Percentiles rank a stretch among this genome's conserved stretches.
phyloP scores from a whole-genome alignment of 2,888 invertebrate species.

The Clivina fossor region DNA sequence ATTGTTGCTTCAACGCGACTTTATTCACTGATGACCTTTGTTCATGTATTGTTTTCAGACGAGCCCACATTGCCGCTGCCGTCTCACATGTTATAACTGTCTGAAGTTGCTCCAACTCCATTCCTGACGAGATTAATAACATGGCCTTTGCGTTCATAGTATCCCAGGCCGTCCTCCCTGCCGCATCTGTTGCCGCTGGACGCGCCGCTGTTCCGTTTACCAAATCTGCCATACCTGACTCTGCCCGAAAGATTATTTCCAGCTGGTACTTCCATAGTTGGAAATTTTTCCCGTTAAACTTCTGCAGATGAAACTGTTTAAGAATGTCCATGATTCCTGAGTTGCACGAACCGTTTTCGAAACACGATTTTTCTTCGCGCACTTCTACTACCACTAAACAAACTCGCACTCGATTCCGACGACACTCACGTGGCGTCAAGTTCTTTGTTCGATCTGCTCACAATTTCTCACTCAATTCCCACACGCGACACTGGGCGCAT shows the following conservation, averaged over 20 bases:
- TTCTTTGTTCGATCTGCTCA: too few relatives aligned
- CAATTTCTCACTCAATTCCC: too few relatives aligned
- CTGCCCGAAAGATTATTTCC: constrained; percentile 14
- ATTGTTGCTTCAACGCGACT: constrained; percentile 26
- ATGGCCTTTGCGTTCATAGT: constrained; percentile 12
- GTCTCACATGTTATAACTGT: constrained; percentile 6
- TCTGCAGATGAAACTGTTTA: constrained; percentile 9
- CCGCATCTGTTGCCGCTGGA: not conserved
- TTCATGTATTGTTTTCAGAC: constrained; percentile 33
- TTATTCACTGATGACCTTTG: constrained; percentile 30
- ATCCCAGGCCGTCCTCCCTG: constrained; percentile 1
- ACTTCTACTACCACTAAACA: too few relatives aligned
- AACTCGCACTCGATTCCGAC: too few relatives aligned
- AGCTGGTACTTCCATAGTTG: constrained; percentile 29
- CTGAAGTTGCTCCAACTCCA: constrained; percentile 11
- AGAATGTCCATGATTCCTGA: constrained; percentile 13
- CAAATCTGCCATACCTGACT: constrained; percentile 4
- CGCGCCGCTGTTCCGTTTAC: not conserved
- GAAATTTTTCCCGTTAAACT: constrained; percentile 26
- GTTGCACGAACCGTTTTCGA: too few relatives aligned
- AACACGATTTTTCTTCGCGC: too few relatives aligned
- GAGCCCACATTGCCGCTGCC: constrained; percentile 26
- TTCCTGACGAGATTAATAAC: constrained; percentile 10
- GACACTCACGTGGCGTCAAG: too few relatives aligned
- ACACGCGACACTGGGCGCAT: too few relatives aligned